Percentiles rank a stretch among this genome's conserved stretches.
Evolutionary conservation across 1,140 invertebrate species (phyloP).

Genomic region (Nasonia vitripennis): DNA sequence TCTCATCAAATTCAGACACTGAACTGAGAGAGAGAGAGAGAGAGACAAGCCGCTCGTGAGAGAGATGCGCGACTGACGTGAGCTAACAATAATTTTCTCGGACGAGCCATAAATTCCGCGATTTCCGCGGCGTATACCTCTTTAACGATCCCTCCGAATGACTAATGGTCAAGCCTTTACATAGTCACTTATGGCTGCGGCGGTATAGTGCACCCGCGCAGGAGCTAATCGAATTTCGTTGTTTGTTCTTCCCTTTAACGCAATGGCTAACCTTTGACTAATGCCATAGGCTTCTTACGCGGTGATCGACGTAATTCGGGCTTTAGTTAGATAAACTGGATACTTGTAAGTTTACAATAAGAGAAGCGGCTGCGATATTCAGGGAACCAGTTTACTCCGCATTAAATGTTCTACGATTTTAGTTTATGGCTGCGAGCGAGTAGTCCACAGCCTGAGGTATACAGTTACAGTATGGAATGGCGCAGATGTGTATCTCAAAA

Average conservation of each 20-base stretch:
- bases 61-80: constrained; percentile 18
- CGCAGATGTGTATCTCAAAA: constrained; percentile 38
- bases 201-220: background rate
- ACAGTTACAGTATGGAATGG: constrained; percentile 22
- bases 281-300: background rate
- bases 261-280: background rate
- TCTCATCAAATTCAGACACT: constrained; percentile 47
- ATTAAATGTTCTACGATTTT: constrained; percentile 40
- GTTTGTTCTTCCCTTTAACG: background rate
- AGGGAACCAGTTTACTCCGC: constrained; percentile 48
- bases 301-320: too few species aligned
- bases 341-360: background rate
- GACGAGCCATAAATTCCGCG: constrained; percentile 36
- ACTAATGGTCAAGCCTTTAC: background rate
- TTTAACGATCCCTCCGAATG: background rate
- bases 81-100: constrained; percentile 38
- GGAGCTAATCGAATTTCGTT: background rate
- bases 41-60: too few species aligned
- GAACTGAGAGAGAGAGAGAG: background rate
- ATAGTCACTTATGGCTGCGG: background rate
- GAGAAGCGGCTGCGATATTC: constrained; percentile 1
- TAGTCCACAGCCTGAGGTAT: background rate
- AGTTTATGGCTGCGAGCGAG: constrained; percentile 41
- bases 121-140: constrained; percentile 14
- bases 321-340: background rate